phyloP scores from a whole-genome alignment of 2,797 vertebrate genomes.

The Neostethus bicornis region DNA sequence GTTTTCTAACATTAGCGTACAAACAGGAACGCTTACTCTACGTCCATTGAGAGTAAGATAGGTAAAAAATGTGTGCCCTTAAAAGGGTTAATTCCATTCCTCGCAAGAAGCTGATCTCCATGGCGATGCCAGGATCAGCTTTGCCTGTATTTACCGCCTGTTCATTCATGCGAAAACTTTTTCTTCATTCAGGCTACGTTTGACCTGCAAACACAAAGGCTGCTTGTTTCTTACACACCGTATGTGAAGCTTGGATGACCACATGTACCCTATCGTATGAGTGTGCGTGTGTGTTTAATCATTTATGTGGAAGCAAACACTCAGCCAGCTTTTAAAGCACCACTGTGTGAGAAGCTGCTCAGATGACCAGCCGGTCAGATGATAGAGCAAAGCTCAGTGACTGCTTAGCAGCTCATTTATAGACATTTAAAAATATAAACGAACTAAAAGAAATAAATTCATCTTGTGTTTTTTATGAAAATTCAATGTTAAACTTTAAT shows the following conservation, averaged over 20 bases:
- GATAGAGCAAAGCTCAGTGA: slow-evolving; percentile 8
- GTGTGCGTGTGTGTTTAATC: slow-evolving; percentile 55
- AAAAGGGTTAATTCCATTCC: slow-evolving; percentile 41
- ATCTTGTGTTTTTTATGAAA: no score
- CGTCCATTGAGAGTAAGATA: no score
- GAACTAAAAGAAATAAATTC: no score
- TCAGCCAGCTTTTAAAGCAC: slow-evolving; percentile 34
- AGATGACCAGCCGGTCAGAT: slow-evolving; percentile 25
- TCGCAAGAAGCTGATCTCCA: slow-evolving; percentile 46
- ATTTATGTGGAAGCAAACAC: slow-evolving; percentile 55
- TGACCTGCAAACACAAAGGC: slow-evolving; percentile 23
- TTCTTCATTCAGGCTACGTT: background rate
- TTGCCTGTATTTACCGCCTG: no score
- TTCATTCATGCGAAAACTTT: background rate
- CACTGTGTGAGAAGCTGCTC: slow-evolving; percentile 24
- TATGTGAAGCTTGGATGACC: slow-evolving; percentile 20
- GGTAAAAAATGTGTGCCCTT: no score
- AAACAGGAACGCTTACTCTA: no score
- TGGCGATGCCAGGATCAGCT: slow-evolving; percentile 45
- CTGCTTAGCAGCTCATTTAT: slow-evolving; percentile 31
- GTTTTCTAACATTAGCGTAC: no score
- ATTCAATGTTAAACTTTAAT: no score
- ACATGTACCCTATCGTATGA: slow-evolving; percentile 21
- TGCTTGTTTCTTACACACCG: slow-evolving; percentile 12
- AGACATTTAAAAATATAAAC: no score